These are phyloP conservation scores for Nomada fabriciana DNA, from an alignment of 2,888 invertebrate species.

Conservation along the genomic window DNA sequence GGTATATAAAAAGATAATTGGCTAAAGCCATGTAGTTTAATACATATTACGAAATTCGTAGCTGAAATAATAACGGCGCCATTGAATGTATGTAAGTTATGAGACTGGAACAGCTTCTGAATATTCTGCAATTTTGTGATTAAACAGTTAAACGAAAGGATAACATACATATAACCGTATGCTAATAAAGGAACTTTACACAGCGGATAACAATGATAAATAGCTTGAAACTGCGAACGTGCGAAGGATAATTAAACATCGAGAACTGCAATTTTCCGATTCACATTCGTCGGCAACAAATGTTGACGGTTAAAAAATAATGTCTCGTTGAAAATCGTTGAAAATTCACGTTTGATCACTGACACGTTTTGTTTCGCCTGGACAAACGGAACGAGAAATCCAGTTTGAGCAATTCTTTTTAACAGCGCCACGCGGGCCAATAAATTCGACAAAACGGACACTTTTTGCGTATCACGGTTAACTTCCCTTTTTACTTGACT, in stretches of 20 bases:
- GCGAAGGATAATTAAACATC: background rate
- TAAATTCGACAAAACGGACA: no score
- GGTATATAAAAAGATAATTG: no score
- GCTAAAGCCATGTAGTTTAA: no score
- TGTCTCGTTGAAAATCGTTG: background rate
- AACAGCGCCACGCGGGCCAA: no score
- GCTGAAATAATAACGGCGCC: no score
- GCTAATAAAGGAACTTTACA: background rate
- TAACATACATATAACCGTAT: background rate
- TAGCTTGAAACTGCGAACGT: background rate
- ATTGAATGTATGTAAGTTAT: no score
- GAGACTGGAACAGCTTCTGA: no score
- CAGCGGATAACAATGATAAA: background rate
- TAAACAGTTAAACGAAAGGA: background rate
- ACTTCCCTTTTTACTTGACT: no score
- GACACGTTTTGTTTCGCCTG: background rate
- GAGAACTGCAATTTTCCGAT: background rate
- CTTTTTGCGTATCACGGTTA: no score
- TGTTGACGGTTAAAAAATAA: slow-evolving; percentile 13
- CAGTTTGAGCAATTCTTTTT: no score
- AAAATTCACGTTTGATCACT: background rate
- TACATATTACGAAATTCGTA: no score
- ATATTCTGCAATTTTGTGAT: background rate
- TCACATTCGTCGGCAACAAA: background rate
- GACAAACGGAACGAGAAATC: no score